Base-by-base conservation (phyloP, 1,140 invertebrate genomes). In the Sinonovacula constricta region DNA sequence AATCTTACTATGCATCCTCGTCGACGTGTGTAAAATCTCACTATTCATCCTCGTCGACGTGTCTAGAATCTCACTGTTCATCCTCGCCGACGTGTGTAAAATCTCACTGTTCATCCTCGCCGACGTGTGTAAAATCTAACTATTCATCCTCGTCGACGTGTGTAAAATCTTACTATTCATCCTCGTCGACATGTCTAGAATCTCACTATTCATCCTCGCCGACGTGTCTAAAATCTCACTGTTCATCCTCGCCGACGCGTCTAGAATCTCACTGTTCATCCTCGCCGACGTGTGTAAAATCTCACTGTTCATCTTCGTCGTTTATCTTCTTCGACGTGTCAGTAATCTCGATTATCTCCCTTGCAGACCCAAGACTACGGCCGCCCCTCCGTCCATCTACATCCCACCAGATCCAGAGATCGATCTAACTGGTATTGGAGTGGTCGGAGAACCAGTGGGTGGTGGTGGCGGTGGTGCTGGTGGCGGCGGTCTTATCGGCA, bases 71-170 rank as follows among this genome's bases (percentile, higher is more conserved):
- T n/a, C n/a, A n/a, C n/a, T n/a, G n/a, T n/a, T 59, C 15, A 30
- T 77, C 2, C 33, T 12, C n/a, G 74, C 65, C 3, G 74, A 77
- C 31, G 74, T 77, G 10, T 53, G 59, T 5, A 28, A 68, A 18
- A 33, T 36, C 22, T 68, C 60, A 34, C 33, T 65, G 4, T 77
- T 49, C 53, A 30, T 77, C 15, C 65, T 75, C 0, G 71, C 69
- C 0, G 30, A 30, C 2, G 56, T 2, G 56, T 59, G 28, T n/a
- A n/a, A n/a, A n/a, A n/a, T n/a, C n/a, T n/a, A 59, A 28, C 12
- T 3, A 59, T 59, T 59, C 15, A 30, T 77, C 2, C 33, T 12
- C n/a, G 74, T 63, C 3, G 74, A 77, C 31, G 74, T 77, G 10
- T 53, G 59, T 5, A 28, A 68, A 18, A 33, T 36, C 22, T 68